phyloP scores from a whole-genome alignment of 2,888 invertebrate genomes.

The Carcina quercana region DNA sequence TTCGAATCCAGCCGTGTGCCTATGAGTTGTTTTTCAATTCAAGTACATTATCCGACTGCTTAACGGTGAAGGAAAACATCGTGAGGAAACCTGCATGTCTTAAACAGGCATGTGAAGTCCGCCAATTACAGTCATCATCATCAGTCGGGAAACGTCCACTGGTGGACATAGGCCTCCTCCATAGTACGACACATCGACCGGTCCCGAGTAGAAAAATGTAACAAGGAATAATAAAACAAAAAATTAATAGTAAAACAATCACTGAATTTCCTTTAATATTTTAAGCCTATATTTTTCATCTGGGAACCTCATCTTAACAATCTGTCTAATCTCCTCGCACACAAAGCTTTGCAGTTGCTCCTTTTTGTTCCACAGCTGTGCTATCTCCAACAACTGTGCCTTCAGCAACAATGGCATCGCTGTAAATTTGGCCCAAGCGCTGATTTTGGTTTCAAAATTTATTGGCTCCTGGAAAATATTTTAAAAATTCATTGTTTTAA shows the following conservation, averaged over 20 bases:
- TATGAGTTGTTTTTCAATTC: too few species aligned
- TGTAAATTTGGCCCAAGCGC: constrained; percentile 49
- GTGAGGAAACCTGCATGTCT: too few species aligned
- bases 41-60: too few species aligned
- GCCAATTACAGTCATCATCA: too few species aligned
- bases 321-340: constrained; percentile 59
- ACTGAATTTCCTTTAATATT: constrained; percentile 65
- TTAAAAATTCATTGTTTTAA: too few species aligned
- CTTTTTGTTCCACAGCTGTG: constrained; percentile 42
- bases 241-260: background rate
- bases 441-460: constrained; percentile 42
- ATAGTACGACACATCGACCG: too few species aligned
- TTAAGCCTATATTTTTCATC: constrained; percentile 55
- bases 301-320: constrained; percentile 61
- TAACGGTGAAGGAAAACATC: too few species aligned
- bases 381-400: constrained; percentile 53
- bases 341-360: constrained; percentile 36
- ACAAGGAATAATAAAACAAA: background rate
- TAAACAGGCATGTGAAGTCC: too few species aligned
- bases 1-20: too few species aligned
- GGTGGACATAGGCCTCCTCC: too few species aligned
- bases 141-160: too few species aligned
- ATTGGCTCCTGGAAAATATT: constrained; percentile 39
- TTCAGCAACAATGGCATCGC: constrained; percentile 47
- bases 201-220: too few species aligned